These are phyloP conservation scores for Cataglyphis altisquamis DNA, from an alignment of 2,888 invertebrate genomes.

Conservation along the genomic window DNA sequence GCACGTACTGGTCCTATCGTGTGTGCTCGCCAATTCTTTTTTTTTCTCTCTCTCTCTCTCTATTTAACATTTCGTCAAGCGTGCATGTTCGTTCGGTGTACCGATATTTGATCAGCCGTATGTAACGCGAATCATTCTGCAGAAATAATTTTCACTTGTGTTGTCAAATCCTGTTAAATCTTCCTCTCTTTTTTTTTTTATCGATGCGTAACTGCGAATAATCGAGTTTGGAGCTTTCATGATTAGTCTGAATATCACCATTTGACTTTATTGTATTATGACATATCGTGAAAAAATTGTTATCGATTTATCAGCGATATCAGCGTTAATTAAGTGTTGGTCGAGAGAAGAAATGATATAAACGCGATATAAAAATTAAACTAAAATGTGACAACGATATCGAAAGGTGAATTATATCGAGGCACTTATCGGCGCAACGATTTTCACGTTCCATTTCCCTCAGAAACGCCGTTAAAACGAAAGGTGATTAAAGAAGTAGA, in stretches of 20 bases:
- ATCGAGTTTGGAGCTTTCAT: conserved; percentile 37
- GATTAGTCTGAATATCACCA: background rate
- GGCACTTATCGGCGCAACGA: conserved; percentile 7
- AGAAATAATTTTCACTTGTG: conserved; percentile 35
- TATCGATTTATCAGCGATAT: conserved; percentile 5
- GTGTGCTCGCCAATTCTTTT: conserved; percentile 6
- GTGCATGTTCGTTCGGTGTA: conserved; percentile 5
- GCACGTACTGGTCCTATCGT: background rate
- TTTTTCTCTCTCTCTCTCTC: background rate
- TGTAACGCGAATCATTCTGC: conserved; percentile 46
- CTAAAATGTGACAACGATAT: background rate
- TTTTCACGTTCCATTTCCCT: conserved; percentile 24
- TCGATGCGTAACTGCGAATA: conserved; percentile 5
- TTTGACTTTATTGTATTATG: conserved; percentile 32
- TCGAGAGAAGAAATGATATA: background rate
- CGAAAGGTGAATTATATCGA: conserved; percentile 15
- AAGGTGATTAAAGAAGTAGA: conserved; percentile 41
- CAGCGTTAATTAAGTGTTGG: conserved; percentile 25
- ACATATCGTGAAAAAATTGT: conserved; percentile 24
- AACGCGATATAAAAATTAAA: background rate
- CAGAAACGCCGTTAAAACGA: conserved; percentile 33
- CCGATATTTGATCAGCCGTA: conserved; percentile 49
- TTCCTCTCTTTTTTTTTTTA: background rate
- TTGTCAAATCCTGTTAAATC: conserved; percentile 10
- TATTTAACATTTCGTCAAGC: conserved; percentile 33